Percentiles rank a stretch among this genome's conserved stretches.
Evolutionary conservation across 2,888 invertebrate species (phyloP).

Genomic region (Chelonus formosanus): DNA sequence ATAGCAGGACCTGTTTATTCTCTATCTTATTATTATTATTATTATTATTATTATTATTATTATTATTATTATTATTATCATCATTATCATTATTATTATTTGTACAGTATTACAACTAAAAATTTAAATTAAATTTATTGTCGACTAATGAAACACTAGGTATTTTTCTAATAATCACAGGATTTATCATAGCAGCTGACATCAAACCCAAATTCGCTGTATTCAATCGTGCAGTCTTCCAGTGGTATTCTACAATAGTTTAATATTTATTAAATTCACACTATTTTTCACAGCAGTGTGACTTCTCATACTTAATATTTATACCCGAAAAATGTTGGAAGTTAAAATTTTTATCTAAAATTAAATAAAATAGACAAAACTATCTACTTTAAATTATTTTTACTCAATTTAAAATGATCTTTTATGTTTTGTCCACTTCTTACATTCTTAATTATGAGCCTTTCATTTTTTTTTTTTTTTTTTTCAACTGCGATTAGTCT

Average conservation of each 20-base stretch:
- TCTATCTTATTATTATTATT: constrained; percentile 33
- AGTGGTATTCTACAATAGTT: constrained; percentile 58
- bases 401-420: background rate
- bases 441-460: background rate
- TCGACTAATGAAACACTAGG: constrained; percentile 45
- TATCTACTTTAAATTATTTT: background rate
- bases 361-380: background rate
- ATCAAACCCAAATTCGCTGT: constrained; percentile 60
- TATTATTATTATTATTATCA: constrained; percentile 46
- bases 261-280: constrained; percentile 46
- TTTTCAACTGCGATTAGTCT: constrained; percentile 33
- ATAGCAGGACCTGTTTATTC: constrained; percentile 52
- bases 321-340: constrained; percentile 46
- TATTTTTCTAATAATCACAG: constrained; percentile 63
- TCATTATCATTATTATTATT: constrained; percentile 39
- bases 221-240: constrained; percentile 59
- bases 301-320: constrained; percentile 47
- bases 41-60: constrained; percentile 44
- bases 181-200: constrained; percentile 64
- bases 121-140: constrained; percentile 46
- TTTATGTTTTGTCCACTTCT: constrained; percentile 4
- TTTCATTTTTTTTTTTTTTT: constrained; percentile 27
- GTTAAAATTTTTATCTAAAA: constrained; percentile 16
- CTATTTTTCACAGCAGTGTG: constrained; percentile 49
- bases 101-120: constrained; percentile 53